Base-by-base conservation (phyloP, 2,888 invertebrate genomes). In the Linnaemya tessellans region DNA sequence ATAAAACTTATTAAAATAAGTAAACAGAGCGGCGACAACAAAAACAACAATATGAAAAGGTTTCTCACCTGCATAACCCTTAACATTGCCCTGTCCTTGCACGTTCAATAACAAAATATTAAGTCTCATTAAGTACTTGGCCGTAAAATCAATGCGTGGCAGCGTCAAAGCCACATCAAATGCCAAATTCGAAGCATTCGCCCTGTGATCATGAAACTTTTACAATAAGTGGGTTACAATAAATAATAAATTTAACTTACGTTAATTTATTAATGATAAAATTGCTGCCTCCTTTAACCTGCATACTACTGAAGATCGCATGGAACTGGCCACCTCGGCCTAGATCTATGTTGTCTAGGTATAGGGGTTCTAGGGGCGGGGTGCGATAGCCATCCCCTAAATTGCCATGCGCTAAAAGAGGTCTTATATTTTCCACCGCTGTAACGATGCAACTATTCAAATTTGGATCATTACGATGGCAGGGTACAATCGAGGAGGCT, bases 311-410 rank as follows among this genome's bases (percentile, higher is more conserved):
- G 54, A 93, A 92, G 0, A 90, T 88, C 0, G 92, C 93, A 81
- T 90, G 89, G 79, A 93, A 93, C 62, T 92, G 92, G 51, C 88
- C 89, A 20, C 92, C 91, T 18, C 91, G 87, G 0, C 90, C 90
- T 87, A 93, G 89, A 65, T 91, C 90, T 41, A 93, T 93, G 81
- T 91, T 91, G 38, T 92, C 92, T 70, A 92, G 84, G 20, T 87
- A 71, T 65, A 92, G 84, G 0, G 92, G 92, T 77, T 92, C 92
- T 81, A 92, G 71, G 3, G 92, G 90, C 3, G 92, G 92, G 3
- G 91, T 91, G 30, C 70, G 88, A 73, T 89, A 92, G n/a, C 91
- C 93, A 87, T 92, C 93, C 4, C 93, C 93, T 3, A 93, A 88
- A 88, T 92, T 89, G 1, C 93, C 93, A 46, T 88, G 89, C 0